Evolutionary conservation across 2,888 invertebrate species (phyloP).

Genomic region (Drosophila formosana): DNA sequence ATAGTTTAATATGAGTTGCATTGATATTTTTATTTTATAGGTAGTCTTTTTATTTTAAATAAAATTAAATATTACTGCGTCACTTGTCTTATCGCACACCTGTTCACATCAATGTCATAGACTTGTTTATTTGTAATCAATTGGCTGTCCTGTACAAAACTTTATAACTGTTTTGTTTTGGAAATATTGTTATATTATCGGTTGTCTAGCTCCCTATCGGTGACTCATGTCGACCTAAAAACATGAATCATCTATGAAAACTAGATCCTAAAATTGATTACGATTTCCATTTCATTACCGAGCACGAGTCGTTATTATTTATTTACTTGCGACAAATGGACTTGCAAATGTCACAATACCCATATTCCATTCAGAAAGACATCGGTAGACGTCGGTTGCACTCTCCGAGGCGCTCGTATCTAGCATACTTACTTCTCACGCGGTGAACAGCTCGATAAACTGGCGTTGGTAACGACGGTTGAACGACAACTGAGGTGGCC

Average conservation of each 20-base stretch:
- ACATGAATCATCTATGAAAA: slow-evolving; percentile 20
- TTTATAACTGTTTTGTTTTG: slow-evolving; percentile 2
- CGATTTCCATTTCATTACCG: background rate
- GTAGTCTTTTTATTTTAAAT: background rate
- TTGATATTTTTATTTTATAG: no score
- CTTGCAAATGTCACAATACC: background rate
- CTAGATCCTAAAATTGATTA: background rate
- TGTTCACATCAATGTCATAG: slow-evolving; percentile 15
- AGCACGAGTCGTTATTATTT: background rate
- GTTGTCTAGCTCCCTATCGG: slow-evolving; percentile 6
- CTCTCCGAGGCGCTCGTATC: slow-evolving; percentile 1
- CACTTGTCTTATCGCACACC: slow-evolving; percentile 16
- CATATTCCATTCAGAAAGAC: slow-evolving; percentile 10
- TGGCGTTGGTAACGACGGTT: slow-evolving; percentile 60
- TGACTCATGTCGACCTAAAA: slow-evolving; percentile 47
- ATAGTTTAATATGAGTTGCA: no score
- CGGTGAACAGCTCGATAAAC: slow-evolving; percentile 34
- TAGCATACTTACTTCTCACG: slow-evolving; percentile 53
- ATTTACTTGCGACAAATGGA: slow-evolving; percentile 1
- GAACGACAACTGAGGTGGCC: slow-evolving; percentile 60
- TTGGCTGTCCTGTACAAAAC: background rate
- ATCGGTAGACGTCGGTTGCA: background rate
- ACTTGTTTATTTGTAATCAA: background rate
- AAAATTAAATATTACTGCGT: background rate
- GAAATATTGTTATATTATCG: background rate